phyloP scores from a whole-genome alignment of 2,797 vertebrate species.

The Lagorchestes hirsutus region DNA sequence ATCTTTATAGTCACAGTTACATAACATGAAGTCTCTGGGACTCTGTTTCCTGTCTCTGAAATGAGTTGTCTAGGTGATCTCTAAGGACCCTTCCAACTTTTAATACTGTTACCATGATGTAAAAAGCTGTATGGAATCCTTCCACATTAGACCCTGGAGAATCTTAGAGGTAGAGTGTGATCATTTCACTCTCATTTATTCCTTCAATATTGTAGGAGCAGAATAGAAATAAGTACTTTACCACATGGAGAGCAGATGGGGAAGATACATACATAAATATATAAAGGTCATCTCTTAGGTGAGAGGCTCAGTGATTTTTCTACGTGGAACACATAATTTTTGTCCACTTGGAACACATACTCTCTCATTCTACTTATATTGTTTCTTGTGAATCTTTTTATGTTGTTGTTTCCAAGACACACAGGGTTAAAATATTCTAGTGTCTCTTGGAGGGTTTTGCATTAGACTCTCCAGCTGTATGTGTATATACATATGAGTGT shows the following conservation, averaged over 20 bases:
- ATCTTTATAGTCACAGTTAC: neutral
- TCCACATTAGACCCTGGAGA: neutral
- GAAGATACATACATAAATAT: neutral
- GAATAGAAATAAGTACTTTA: neutral
- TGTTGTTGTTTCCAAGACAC: neutral
- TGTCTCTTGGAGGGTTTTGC: slow-evolving; percentile 8
- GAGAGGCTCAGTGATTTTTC: neutral
- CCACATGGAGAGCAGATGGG: neutral
- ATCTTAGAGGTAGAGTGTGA: neutral
- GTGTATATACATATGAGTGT: neutral
- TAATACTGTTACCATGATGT: neutral
- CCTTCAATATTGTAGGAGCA: neutral
- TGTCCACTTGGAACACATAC: neutral
- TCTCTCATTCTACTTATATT: neutral
- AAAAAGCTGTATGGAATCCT: neutral
- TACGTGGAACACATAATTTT: neutral
- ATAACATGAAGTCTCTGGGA: neutral
- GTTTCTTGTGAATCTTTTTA: neutral
- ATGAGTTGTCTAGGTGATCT: neutral
- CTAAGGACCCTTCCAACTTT: neutral
- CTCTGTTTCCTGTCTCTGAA: neutral
- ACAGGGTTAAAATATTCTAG: neutral
- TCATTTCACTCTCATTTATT: neutral
- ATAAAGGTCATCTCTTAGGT: neutral
- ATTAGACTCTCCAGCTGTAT: too few relatives aligned